Conservation (phyloP, 2,888 invertebrate genomes). For the Helicoverpa assulta region DNA sequence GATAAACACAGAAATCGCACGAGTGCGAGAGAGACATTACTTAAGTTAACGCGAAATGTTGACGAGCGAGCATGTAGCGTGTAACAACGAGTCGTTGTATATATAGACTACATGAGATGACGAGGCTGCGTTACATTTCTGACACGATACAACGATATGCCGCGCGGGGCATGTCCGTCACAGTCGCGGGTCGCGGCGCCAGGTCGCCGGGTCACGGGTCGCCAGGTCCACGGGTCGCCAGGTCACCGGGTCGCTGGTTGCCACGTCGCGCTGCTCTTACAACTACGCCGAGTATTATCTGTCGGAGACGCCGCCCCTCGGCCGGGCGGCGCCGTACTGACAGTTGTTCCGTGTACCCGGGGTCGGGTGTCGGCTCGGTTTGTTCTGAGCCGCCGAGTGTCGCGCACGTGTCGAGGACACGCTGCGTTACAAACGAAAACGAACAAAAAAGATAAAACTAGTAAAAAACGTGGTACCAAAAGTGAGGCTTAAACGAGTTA, state of each 20-base stretch:
- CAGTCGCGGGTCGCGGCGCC: too few relatives aligned
- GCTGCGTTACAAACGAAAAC: conserved; percentile 53
- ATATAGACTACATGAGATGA: conserved; percentile 50
- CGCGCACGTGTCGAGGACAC: conserved; percentile 53
- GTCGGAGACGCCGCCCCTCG: conserved; percentile 27
- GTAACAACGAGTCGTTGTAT: conserved; percentile 37
- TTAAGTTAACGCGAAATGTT: conserved; percentile 53
- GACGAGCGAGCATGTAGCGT: conserved; percentile 28
- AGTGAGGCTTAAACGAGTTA: conserved; percentile 49
- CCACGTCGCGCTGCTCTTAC: conserved; percentile 17
- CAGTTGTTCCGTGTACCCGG: background rate
- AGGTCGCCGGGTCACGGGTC: too few relatives aligned
- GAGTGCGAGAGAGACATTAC: conserved; percentile 43
- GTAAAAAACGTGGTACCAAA: conserved; percentile 54
- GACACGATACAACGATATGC: conserved; percentile 40
- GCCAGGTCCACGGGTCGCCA: too few relatives aligned
- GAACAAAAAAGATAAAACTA: conserved; percentile 64
- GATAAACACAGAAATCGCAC: conserved; percentile 37
- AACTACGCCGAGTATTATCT: conserved; percentile 37
- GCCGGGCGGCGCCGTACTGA: conserved; percentile 15
- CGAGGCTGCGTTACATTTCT: conserved; percentile 46
- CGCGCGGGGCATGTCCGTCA: conserved; percentile 30
- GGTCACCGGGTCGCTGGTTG: too few relatives aligned
- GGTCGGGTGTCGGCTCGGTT: conserved; percentile 15
- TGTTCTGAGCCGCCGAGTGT: conserved; percentile 35